A percentile compares a stretch with the other conserved stretches of the same genome.
phyloP scores from a whole-genome alignment of 2,888 invertebrate species.

The Amblyjoppa fuscipennis region DNA sequence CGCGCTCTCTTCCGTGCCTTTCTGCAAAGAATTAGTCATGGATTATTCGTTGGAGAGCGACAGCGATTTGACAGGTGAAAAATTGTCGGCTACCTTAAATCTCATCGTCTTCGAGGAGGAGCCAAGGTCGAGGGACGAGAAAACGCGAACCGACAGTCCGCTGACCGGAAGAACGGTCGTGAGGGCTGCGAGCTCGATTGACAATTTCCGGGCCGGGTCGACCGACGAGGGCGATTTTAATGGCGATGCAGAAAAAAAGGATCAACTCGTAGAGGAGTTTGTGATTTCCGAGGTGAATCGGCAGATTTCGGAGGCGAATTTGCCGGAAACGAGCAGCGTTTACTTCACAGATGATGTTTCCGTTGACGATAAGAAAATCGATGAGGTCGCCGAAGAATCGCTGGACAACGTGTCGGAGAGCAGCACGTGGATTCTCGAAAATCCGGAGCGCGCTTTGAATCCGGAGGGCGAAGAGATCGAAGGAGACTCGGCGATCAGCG shows the following conservation, averaged over 20 bases:
- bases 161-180: conserved; percentile 68
- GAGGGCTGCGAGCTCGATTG: conserved; percentile 23
- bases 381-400: not conserved
- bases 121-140: conserved; percentile 18
- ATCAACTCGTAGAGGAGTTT: conserved; percentile 19
- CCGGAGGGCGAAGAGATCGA: not conserved
- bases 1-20: conserved; percentile 30
- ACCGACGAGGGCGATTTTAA: conserved; percentile 1
- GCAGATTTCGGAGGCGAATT: conserved; percentile 63
- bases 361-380: conserved; percentile 55
- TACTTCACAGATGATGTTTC: conserved; percentile 73
- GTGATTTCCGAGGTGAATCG: not conserved
- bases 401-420: conserved; percentile 13
- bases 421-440: conserved; percentile 11
- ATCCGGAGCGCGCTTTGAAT: not conserved
- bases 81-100: conserved; percentile 22
- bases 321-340: conserved; percentile 70
- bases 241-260: not conserved
- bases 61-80: conserved; percentile 27
- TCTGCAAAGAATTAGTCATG: conserved; percentile 47
- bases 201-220: conserved; percentile 6
- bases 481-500: conserved; percentile 50
- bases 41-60: conserved; percentile 37
- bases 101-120: conserved; percentile 52
- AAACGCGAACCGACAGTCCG: conserved; percentile 52